Conservation (phyloP, 1,140 invertebrate genomes). For the Monochamus saltuarius region DNA sequence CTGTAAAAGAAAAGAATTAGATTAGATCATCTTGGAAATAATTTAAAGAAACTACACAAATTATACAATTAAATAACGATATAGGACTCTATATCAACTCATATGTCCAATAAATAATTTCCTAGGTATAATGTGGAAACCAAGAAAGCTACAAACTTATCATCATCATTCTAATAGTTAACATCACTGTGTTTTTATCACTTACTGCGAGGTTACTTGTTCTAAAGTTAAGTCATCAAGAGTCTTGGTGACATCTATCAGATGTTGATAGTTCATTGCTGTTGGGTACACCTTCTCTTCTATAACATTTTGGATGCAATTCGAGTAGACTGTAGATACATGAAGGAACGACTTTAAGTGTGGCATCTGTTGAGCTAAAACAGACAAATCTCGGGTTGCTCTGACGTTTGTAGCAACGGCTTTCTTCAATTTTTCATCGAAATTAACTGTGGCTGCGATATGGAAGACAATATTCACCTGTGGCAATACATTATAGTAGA, state of each 20-base stretch:
- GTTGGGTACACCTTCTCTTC: conserved; percentile 75
- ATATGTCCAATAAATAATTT: no score
- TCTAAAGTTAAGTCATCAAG: conserved; percentile 56
- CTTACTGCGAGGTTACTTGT: conserved; percentile 53
- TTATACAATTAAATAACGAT: no score
- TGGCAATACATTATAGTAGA: no score
- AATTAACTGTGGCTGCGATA: conserved; percentile 66
- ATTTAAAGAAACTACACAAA: no score
- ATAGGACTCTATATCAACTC: no score
- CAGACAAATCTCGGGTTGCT: conserved; percentile 63
- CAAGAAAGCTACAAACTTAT: no score
- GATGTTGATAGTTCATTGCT: conserved; percentile 58
- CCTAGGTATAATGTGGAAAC: no score
- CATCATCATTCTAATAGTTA: background rate
- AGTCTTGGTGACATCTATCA: conserved; percentile 67
- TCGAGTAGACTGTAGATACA: conserved; percentile 73
- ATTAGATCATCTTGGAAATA: no score
- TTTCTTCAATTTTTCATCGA: conserved; percentile 64
- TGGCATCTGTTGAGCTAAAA: conserved; percentile 71
- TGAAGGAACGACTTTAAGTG: conserved; percentile 68
- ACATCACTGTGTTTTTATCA: background rate
- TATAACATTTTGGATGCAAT: conserved; percentile 63
- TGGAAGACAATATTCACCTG: conserved; percentile 61
- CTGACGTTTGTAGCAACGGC: conserved; percentile 67
- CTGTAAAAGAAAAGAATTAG: no score